Percentiles rank a stretch among this genome's conserved stretches.
Evolutionary conservation across 92 coral and sea anemone genomes (phyloP).

Genomic region (Palythoa grandis): DNA sequence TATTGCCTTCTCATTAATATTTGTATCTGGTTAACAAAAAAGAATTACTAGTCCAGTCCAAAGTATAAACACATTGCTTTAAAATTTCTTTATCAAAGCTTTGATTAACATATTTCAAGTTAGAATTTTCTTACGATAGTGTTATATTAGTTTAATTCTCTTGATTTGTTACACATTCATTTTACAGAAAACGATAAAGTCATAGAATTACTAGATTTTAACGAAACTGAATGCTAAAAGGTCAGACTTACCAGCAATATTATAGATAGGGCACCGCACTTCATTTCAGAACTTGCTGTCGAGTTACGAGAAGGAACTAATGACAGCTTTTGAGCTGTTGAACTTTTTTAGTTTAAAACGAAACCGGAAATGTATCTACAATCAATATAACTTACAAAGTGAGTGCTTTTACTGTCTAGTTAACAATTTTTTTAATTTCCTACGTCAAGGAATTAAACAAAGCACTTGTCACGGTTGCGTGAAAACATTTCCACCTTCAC

Average conservation of each 20-base stretch:
- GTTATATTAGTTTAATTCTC: neutral
- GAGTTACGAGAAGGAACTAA: neutral
- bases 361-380: neutral
- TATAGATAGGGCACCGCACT: neutral
- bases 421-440: neutral
- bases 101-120: neutral
- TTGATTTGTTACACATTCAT: neutral
- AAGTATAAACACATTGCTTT: too few relatives aligned
- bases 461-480: conserved; percentile 4
- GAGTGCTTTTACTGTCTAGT: neutral
- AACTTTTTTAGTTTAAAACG: neutral
- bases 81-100: neutral
- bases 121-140: neutral
- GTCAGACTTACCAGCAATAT: conserved; percentile 12
- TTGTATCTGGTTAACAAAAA: too few relatives aligned
- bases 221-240: neutral
- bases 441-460: neutral
- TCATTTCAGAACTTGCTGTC: conserved; percentile 2
- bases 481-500: neutral
- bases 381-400: neutral
- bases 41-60: too few relatives aligned
- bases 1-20: too few relatives aligned
- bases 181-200: neutral
- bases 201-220: too few relatives aligned
- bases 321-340: neutral